A percentile compares a stretch with the other conserved stretches of the same genome.
Evolutionary conservation across 2,888 invertebrate genomes (phyloP).

Genomic region (Panzeria rudis): DNA sequence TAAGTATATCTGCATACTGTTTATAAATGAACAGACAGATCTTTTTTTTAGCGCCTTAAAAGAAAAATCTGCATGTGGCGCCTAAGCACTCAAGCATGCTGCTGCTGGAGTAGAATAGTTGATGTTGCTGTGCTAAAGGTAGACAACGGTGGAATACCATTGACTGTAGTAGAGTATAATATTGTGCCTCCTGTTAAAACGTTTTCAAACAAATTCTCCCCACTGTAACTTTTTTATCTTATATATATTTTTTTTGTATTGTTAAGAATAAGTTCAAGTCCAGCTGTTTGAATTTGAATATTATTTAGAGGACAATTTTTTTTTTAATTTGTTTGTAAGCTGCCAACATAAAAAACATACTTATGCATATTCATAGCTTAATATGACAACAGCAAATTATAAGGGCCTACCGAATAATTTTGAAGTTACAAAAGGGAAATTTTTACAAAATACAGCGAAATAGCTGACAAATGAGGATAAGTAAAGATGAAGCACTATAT

Average conservation of each 20-base stretch:
- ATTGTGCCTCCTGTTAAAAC: not conserved
- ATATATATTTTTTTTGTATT: not conserved
- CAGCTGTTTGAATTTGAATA: conserved; percentile 62
- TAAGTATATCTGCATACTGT: not conserved
- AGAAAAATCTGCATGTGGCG: conserved; percentile 71
- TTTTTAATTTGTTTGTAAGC: conserved; percentile 9
- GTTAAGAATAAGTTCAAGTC: conserved; percentile 63
- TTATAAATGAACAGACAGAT: not conserved
- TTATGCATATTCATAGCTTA: conserved; percentile 35
- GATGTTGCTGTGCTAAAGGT: conserved; percentile 27
- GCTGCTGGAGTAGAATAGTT: conserved; percentile 9
- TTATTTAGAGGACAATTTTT: conserved; percentile 65
- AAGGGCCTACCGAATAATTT: conserved; percentile 8
- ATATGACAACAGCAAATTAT: not conserved
- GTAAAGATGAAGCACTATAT: no score
- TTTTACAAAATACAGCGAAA: no score
- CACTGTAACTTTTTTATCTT: conserved; percentile 48
- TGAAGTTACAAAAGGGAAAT: not conserved
- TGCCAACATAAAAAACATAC: conserved; percentile 1
- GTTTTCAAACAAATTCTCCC: conserved; percentile 44
- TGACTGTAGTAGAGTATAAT: conserved; percentile 13
- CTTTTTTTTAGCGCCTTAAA: conserved; percentile 52
- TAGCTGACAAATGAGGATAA: no score
- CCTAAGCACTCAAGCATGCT: conserved; percentile 70
- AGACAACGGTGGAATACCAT: not conserved